Evolutionary conservation across 1,140 invertebrate species (phyloP), one percentile per base, ranked within the genome.

Genomic region (Drosophila bocqueti): DNA sequence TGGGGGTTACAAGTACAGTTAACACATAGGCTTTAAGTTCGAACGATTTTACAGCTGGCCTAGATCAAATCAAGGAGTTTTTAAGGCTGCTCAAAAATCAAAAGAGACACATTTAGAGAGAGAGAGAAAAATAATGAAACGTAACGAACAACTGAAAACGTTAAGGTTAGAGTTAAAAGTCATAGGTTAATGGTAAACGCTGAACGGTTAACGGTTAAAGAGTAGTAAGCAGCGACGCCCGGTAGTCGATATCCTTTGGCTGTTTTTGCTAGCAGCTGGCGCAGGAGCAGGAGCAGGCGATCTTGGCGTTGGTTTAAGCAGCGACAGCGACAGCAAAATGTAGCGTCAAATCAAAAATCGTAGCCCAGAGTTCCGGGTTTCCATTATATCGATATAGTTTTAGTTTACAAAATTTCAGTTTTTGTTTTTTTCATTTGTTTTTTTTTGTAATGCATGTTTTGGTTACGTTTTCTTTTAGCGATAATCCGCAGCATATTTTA

Each of bases 401-500:
- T 55, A 38, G 34, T 24, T n/a, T 43, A 45, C 43, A 43, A n/a
- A 46, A 40, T 54, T 36, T 59, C 15, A 54, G 49, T 58, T 46
- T 60, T 26, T 55, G 68, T 57, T 63, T 58, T 29, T 21, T 46
- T 66, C 24, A 2, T 31, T 46, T 58, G 31, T 4, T 31, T 49
- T 52, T 49, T 52, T 21, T 40, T 3, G 50, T 38, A 52, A 61
- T 84, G 64, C 63, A 65, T 85, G 21, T 55, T 57, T 57, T 57
- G 57, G 76, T 72, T 61, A 64, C 72, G 83, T 73, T 66, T 86
- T 67, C 62, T 59, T 74, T 81, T 75, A 92, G 91, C 91, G 91
- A 92, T 92, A 92, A 89, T 92, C 79, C 91, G 91, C 74, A 92
- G 91, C 91, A 91, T 92, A 92, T 92, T 87, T 80, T 91, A 76